Evolutionary conservation across 2,797 vertebrate species (phyloP).

Genomic region (Poeciliopsis turneri): DNA sequence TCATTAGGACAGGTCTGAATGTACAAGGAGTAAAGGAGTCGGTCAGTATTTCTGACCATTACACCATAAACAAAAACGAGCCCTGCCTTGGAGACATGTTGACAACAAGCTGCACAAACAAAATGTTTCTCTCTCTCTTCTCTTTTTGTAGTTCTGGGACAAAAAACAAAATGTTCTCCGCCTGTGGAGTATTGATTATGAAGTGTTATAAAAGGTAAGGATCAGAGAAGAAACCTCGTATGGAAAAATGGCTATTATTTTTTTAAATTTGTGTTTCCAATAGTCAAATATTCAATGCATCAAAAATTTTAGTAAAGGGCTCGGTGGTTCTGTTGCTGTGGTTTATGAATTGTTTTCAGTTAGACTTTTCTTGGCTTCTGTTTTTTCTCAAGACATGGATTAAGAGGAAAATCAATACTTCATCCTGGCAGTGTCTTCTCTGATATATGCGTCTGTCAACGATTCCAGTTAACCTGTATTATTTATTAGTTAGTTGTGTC

Average conservation of each 20-base stretch:
- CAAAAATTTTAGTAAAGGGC: background rate
- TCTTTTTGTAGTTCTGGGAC: background rate
- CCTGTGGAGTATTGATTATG: background rate
- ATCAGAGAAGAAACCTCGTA: background rate
- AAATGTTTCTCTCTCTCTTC: background rate
- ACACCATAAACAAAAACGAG: background rate
- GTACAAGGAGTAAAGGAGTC: background rate
- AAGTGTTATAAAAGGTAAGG: background rate
- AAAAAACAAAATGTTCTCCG: background rate
- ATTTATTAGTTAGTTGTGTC: background rate
- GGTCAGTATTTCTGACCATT: too few species aligned
- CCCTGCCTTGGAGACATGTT: background rate
- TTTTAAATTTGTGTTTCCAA: background rate
- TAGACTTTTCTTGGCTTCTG: slow-evolving; percentile 42
- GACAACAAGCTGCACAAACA: background rate
- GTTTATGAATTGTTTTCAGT: slow-evolving; percentile 54
- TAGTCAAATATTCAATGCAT: background rate
- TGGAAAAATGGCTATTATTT: too few species aligned
- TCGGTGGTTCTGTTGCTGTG: slow-evolving; percentile 2
- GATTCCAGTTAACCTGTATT: background rate
- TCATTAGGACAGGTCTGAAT: background rate
- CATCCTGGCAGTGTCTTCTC: slow-evolving; percentile 35
- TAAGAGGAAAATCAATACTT: slow-evolving; percentile 66
- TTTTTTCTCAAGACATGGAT: slow-evolving; percentile 44
- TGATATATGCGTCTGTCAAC: slow-evolving; percentile 51